These are phyloP conservation scores for Rhodophaea formosa DNA, from an alignment of 2,888 invertebrate species.

Conservation along the genomic window DNA sequence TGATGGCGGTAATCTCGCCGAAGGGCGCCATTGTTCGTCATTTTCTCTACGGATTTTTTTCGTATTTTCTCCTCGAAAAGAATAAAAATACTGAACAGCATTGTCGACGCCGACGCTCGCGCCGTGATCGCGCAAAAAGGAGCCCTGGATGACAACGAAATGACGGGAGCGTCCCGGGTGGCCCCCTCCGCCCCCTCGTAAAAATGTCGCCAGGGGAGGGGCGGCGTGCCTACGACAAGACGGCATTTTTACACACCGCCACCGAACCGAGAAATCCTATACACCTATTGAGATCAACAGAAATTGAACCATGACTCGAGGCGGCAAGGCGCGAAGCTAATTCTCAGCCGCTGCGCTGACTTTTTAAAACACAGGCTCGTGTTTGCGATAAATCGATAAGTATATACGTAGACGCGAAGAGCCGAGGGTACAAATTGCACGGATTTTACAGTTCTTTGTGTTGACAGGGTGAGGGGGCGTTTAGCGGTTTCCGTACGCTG, in stretches of 20 bases:
- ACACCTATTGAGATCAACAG: slow-evolving; percentile 38
- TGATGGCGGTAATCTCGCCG: slow-evolving; percentile 80
- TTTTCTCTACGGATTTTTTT: slow-evolving; percentile 67
- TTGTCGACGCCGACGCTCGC: slow-evolving; percentile 75
- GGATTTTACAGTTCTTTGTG: slow-evolving; percentile 72
- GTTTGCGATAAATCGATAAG: slow-evolving; percentile 78
- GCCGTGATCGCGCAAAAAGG: slow-evolving; percentile 74
- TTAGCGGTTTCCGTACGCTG: slow-evolving; percentile 58
- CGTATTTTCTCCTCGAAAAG: slow-evolving; percentile 71
- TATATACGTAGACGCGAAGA: slow-evolving; percentile 62
- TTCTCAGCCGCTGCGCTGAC: slow-evolving; percentile 37
- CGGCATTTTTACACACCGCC: slow-evolving; percentile 72
- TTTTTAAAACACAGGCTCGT: slow-evolving; percentile 64
- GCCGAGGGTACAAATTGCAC: slow-evolving; percentile 75
- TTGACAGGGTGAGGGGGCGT: slow-evolving; percentile 53
- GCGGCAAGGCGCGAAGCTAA: slow-evolving; percentile 33
- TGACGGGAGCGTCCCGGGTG: slow-evolving; percentile 74
- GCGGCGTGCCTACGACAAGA: slow-evolving; percentile 73
- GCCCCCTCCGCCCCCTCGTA: slow-evolving; percentile 57
- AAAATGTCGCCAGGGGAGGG: slow-evolving; percentile 74
- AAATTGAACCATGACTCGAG: slow-evolving; percentile 43
- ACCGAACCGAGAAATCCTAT: slow-evolving; percentile 57
- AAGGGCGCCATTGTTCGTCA: slow-evolving; percentile 78
- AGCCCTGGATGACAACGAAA: slow-evolving; percentile 77
- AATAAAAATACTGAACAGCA: slow-evolving; percentile 77